Evolutionary conservation across 2,113 vertebrate species (phyloP).

Genomic region (Cettia cetti): DNA sequence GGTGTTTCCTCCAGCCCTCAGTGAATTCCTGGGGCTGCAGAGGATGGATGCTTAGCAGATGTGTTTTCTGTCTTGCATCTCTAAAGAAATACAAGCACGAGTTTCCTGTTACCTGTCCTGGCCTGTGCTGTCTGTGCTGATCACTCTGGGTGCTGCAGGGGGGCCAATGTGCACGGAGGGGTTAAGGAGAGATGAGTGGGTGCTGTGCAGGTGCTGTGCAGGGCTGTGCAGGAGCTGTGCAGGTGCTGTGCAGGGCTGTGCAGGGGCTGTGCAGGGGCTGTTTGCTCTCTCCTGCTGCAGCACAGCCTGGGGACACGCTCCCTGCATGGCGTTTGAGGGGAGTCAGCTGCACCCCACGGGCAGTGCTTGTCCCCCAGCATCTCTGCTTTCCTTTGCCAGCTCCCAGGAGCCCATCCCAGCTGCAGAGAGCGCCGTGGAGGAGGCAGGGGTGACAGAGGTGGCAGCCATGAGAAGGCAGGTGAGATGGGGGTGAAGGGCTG

Average conservation of each 20-base stretch:
- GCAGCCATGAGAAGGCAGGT: slow-evolving; percentile 61
- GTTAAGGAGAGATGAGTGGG: background rate
- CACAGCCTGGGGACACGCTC: background rate
- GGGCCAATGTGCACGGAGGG: background rate
- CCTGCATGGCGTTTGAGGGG: background rate
- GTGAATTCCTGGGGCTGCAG: background rate
- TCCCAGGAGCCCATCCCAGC: background rate
- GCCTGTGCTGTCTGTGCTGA: background rate
- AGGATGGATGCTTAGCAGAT: background rate
- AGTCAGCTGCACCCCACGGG: background rate
- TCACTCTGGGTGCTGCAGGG: background rate
- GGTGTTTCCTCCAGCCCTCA: background rate
- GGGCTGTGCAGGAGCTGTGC: background rate
- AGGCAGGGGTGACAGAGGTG: slow-evolving; percentile 1
- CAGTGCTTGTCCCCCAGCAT: background rate
- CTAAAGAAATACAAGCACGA: background rate
- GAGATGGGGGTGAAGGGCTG: background rate
- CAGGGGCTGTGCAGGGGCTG: background rate
- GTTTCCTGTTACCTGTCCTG: background rate
- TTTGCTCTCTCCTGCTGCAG: background rate
- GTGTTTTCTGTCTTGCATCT: background rate
- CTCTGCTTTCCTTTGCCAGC: slow-evolving; percentile 15
- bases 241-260: background rate
- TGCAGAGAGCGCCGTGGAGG: background rate
- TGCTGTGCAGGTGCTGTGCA: background rate